These are phyloP conservation scores for Pemphredon lugubris DNA, from an alignment of 2,888 invertebrate species.

Conservation along the genomic window DNA sequence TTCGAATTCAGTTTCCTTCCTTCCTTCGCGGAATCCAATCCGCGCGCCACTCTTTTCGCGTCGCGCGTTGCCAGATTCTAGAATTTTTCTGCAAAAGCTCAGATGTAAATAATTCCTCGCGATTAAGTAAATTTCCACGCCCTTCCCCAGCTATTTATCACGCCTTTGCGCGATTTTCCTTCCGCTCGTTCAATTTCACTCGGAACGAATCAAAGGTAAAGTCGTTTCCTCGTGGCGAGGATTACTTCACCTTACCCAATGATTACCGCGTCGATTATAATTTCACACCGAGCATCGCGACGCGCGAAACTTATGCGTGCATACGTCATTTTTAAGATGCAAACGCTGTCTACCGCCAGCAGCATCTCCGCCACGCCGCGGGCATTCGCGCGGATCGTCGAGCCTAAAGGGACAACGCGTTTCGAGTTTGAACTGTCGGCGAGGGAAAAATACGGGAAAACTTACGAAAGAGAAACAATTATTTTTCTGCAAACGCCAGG, in stretches of 20 bases:
- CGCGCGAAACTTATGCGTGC: too few species aligned
- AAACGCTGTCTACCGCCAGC: too few species aligned
- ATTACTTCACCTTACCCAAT: too few species aligned
- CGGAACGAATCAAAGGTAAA: not conserved
- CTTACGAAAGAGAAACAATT: slow-evolving; percentile 32
- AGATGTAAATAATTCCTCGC: slow-evolving; percentile 35
- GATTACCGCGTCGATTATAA: too few species aligned
- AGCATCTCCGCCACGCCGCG: too few species aligned
- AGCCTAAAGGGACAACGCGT: slow-evolving; percentile 1
- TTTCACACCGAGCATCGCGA: too few species aligned
- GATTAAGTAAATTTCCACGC: slow-evolving; percentile 27
- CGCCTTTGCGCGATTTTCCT: not conserved
- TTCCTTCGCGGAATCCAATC: not conserved
- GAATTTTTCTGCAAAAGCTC: slow-evolving; percentile 28
- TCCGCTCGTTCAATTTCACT: not conserved
- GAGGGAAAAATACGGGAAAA: slow-evolving; percentile 24
- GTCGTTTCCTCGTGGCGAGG: too few species aligned
- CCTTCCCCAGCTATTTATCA: not conserved
- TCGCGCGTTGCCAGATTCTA: not conserved
- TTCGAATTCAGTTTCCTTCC: not conserved
- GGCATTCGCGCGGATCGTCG: too few species aligned
- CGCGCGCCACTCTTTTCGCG: not conserved
- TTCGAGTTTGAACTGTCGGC: not conserved
- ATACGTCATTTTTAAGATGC: too few species aligned
- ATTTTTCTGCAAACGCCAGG: slow-evolving; percentile 28